A percentile compares a stretch with the other conserved stretches of the same genome.
Conservation (phyloP, 2,888 invertebrate genomes). For the Taenaris catops region DNA sequence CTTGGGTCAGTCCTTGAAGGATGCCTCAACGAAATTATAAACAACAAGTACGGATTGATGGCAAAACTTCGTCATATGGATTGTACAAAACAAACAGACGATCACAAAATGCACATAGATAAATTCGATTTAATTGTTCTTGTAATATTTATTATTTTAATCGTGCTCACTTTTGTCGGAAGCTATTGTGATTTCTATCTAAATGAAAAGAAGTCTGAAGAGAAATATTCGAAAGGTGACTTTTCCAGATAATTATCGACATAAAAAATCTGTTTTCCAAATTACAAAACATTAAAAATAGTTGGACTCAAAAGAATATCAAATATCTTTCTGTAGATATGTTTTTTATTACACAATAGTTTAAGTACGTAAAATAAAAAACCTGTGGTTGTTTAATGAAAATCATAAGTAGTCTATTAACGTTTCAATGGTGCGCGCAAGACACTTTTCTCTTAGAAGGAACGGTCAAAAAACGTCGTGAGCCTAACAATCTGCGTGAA, state of each 20-base stretch:
- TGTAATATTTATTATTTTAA: background rate
- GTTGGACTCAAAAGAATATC: background rate
- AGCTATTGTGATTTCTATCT: background rate
- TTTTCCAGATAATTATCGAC: too few species aligned
- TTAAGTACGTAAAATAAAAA: too few species aligned
- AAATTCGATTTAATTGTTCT: background rate
- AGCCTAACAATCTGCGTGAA: too few species aligned
- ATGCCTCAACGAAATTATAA: conserved; percentile 21
- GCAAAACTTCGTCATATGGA: background rate
- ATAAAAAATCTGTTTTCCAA: background rate
- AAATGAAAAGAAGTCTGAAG: background rate
- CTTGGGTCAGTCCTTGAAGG: conserved; percentile 14
- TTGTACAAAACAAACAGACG: background rate
- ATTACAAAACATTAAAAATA: background rate
- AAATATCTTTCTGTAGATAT: too few species aligned
- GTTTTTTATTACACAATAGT: too few species aligned
- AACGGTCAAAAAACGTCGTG: too few species aligned
- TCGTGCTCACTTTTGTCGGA: background rate
- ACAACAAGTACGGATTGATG: conserved; percentile 15
- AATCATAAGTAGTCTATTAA: too few species aligned
- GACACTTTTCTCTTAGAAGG: too few species aligned
- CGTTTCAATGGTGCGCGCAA: too few species aligned
- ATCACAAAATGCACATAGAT: background rate
- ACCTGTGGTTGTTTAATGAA: too few species aligned
- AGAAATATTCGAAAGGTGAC: background rate